These are phyloP conservation scores for Amblyjoppa fuscipennis DNA, from an alignment of 2,888 invertebrate genomes.

Conservation along the genomic window DNA sequence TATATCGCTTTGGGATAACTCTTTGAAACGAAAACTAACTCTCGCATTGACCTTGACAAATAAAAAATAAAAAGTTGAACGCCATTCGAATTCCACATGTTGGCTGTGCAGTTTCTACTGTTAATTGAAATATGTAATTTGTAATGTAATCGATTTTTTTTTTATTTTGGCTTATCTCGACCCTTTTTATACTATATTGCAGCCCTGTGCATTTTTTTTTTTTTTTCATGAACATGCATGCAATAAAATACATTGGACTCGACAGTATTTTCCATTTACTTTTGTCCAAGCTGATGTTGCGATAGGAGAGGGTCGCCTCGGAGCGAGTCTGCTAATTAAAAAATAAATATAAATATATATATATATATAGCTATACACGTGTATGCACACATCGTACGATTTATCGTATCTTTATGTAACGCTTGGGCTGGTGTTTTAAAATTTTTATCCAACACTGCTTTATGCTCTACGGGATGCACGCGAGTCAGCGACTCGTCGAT, in stretches of 20 bases:
- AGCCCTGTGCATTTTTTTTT: background rate
- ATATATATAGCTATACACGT: background rate
- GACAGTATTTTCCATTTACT: background rate
- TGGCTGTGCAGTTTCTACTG: background rate
- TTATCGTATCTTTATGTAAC: slow-evolving; percentile 67
- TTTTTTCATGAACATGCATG: background rate
- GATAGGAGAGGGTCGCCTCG: slow-evolving; percentile 9
- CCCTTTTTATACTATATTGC: background rate
- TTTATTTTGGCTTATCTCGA: background rate
- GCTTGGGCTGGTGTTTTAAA: slow-evolving; percentile 35
- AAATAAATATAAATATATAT: background rate
- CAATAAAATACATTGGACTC: background rate
- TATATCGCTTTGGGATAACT: background rate
- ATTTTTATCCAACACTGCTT: slow-evolving; percentile 21
- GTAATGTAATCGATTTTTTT: background rate
- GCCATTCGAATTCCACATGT: background rate
- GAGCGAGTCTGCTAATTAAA: background rate
- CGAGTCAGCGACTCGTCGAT: slow-evolving; percentile 36
- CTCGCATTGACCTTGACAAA: background rate
- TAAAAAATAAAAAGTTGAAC: background rate
- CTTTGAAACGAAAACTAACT: background rate
- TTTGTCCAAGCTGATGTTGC: background rate
- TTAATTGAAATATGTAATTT: background rate
- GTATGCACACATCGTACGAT: slow-evolving; percentile 49
- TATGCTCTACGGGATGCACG: slow-evolving; percentile 3